These are phyloP conservation scores for Synanceia verrucosa DNA, from an alignment of 2,797 vertebrate genomes.

Conservation along the genomic window DNA sequence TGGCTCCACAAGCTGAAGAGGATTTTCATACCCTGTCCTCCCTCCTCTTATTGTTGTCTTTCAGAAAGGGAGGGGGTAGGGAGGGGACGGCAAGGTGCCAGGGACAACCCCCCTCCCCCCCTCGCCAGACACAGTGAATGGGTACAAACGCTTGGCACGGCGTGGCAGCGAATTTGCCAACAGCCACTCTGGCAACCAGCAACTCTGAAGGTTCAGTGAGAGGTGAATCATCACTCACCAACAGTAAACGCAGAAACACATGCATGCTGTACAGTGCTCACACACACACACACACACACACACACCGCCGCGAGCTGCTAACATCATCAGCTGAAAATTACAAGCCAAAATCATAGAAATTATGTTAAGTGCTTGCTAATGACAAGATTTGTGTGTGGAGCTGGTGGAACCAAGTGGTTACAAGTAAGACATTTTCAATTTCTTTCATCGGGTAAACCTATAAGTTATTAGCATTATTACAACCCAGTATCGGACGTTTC, in stretches of 20 bases:
- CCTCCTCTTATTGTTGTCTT: constrained; percentile 56
- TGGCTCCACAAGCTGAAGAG: constrained; percentile 33
- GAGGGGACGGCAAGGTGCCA: constrained; percentile 58
- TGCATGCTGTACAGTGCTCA: constrained; percentile 6
- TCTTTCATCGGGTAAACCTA: not conserved
- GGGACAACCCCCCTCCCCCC: constrained; percentile 40
- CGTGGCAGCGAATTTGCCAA: constrained; percentile 61
- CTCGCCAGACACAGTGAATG: constrained; percentile 62
- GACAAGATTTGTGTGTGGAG: not conserved
- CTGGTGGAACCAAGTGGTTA: not conserved
- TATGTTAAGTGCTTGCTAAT: not conserved
- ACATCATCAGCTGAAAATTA: constrained; percentile 23
- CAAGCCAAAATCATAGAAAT: constrained; percentile 6
- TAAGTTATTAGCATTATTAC: not conserved
- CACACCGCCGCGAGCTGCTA: constrained; percentile 11
- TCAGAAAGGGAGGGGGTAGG: constrained; percentile 26
- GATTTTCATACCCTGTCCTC: constrained; percentile 32
- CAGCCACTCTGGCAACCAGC: constrained; percentile 68
- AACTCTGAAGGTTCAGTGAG: constrained; percentile 74
- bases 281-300: constrained; percentile 8
- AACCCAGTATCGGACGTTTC: no score
- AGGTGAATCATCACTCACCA: constrained; percentile 75
- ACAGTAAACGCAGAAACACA: constrained; percentile 37
- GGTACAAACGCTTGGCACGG: constrained; percentile 77
- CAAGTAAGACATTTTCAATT: not conserved